Evolutionary conservation across 1,140 invertebrate genomes (phyloP).

Genomic region (Melitaea cinxia): DNA sequence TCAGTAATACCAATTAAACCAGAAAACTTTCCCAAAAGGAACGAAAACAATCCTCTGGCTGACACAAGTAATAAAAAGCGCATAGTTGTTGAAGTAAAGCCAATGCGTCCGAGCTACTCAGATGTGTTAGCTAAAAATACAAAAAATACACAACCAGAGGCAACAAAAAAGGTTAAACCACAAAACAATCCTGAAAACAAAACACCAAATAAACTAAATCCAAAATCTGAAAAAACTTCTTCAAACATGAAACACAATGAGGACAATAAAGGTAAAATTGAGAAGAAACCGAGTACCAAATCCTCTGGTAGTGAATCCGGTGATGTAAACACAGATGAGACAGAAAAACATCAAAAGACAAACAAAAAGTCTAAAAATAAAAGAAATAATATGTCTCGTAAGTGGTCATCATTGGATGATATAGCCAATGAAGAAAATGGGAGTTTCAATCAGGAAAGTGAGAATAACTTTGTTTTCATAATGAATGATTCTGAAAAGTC

Average conservation of each 20-base stretch:
- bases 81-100: slow-evolving; percentile 91
- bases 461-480: slow-evolving; percentile 76
- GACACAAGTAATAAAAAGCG: slow-evolving; percentile 86
- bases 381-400: slow-evolving; percentile 78
- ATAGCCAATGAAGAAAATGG: slow-evolving; percentile 75
- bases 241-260: slow-evolving; percentile 67
- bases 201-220: slow-evolving; percentile 70
- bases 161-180: slow-evolving; percentile 52
- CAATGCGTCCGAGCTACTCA: slow-evolving; percentile 92
- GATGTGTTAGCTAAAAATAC: slow-evolving; percentile 89
- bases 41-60: slow-evolving; percentile 67
- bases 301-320: slow-evolving; percentile 80
- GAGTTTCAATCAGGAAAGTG: slow-evolving; percentile 57
- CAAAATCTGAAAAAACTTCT: slow-evolving; percentile 61
- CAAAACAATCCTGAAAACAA: slow-evolving; percentile 60
- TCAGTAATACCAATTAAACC: slow-evolving; percentile 50
- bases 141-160: slow-evolving; percentile 60
- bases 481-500: slow-evolving; percentile 64
- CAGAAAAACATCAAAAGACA: slow-evolving; percentile 68
- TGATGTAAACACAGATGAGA: slow-evolving; percentile 71
- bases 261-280: slow-evolving; percentile 71
- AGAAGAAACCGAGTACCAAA: slow-evolving; percentile 62
- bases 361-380: slow-evolving; percentile 79
- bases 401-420: slow-evolving; percentile 83
- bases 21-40: slow-evolving; percentile 63